Evolutionary conservation across 2,113 vertebrate genomes (phyloP).

Genomic region (Uria lomvia): DNA sequence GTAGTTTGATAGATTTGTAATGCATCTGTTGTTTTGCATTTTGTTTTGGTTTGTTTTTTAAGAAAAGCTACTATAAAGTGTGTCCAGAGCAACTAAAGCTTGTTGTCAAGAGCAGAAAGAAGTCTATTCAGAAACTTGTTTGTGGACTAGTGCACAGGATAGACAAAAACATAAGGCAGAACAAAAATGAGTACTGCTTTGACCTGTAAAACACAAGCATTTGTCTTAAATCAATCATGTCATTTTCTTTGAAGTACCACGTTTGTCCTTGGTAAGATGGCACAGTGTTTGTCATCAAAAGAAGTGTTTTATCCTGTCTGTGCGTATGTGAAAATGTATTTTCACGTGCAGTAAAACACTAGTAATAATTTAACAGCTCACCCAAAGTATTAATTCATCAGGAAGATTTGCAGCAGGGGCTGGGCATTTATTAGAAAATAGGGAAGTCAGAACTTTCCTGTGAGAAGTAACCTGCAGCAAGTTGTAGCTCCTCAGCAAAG

Average conservation of each 20-base stretch:
- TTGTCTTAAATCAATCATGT: neutral
- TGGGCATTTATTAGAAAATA: neutral
- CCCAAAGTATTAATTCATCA: neutral
- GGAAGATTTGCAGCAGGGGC: neutral
- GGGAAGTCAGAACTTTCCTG: neutral
- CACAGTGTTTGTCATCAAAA: neutral
- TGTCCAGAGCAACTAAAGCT: neutral
- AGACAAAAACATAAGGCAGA: neutral
- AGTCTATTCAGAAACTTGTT: neutral
- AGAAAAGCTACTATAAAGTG: neutral
- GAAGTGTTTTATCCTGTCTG: neutral
- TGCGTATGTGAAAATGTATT: neutral
- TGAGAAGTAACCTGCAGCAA: neutral
- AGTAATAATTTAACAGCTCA: neutral
- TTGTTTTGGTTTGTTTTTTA: neutral
- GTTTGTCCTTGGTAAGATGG: neutral
- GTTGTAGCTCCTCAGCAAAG: neutral
- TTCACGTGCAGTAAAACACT: neutral
- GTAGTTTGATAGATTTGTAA: neutral
- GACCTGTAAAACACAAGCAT: neutral
- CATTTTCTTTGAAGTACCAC: neutral
- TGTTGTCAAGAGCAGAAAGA: neutral
- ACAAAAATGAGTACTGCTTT: neutral
- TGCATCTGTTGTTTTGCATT: neutral
- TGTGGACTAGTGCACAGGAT: neutral